Percentiles rank a stretch among this genome's conserved stretches.
Evolutionary conservation across 2,797 vertebrate species (phyloP).

Genomic region (Takifugu ocellatus): DNA sequence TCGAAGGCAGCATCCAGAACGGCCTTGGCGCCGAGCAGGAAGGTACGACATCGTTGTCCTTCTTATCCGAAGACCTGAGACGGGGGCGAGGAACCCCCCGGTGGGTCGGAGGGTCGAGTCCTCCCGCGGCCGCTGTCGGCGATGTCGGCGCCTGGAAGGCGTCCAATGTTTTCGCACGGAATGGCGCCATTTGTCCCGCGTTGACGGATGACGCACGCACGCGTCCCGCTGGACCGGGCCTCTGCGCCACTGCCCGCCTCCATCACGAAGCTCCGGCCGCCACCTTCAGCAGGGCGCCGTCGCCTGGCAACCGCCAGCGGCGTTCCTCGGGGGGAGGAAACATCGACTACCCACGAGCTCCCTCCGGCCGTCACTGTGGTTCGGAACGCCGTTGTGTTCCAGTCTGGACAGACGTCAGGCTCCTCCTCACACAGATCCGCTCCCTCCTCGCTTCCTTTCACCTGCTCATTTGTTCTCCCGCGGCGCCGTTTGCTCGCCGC

Average conservation of each 20-base stretch:
- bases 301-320: conserved; percentile 64
- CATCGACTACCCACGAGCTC: too few relatives aligned
- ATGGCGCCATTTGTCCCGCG: conserved; percentile 62
- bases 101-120: too few relatives aligned
- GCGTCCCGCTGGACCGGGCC: conserved; percentile 26
- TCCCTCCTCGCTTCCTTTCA: conserved; percentile 29
- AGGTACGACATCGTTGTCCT: too few relatives aligned
- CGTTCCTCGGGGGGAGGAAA: conserved; percentile 23
- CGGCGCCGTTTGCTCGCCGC: conserved; percentile 50
- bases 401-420: too few relatives aligned
- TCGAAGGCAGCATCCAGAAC: too few relatives aligned
- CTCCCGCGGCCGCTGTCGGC: not conserved
- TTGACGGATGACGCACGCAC: conserved; percentile 58
- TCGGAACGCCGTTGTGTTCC: conserved; percentile 19
- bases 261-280: conserved; percentile 35
- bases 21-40: too few relatives aligned
- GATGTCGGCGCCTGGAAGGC: conserved; percentile 44
- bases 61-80: too few relatives aligned
- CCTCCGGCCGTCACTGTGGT: conserved; percentile 17
- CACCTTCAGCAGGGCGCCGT: conserved; percentile 52
- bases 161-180: conserved; percentile 42
- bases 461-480: conserved; percentile 30
- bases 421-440: not conserved
- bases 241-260: conserved; percentile 45
- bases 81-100: not conserved